phyloP scores from a whole-genome alignment of 2,888 invertebrate species.

The Eulithis prunata region DNA sequence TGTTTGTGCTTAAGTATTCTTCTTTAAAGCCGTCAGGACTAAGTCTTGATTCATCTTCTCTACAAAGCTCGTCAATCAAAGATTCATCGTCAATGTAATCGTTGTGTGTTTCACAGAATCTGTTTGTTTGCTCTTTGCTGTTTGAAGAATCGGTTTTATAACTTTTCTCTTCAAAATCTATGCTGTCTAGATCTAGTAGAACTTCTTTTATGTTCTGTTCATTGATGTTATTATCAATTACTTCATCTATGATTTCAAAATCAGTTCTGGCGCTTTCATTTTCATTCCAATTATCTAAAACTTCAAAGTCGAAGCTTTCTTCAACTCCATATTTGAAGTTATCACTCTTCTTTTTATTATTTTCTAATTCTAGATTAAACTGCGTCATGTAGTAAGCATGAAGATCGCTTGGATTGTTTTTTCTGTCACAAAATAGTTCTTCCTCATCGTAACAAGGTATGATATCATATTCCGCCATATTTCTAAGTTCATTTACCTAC shows the following conservation, averaged over 20 bases:
- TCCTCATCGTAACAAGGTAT: slow-evolving; percentile 72
- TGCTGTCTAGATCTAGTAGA: slow-evolving; percentile 71
- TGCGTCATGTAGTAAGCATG: slow-evolving; percentile 81
- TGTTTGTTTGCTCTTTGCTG: slow-evolving; percentile 51
- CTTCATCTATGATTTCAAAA: slow-evolving; percentile 73
- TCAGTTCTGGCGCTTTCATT: slow-evolving; percentile 53
- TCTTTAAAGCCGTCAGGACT: slow-evolving; percentile 71
- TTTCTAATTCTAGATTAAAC: slow-evolving; percentile 79
- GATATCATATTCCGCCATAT: slow-evolving; percentile 76
- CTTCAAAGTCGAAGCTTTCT: slow-evolving; percentile 78
- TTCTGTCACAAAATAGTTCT: slow-evolving; percentile 69
- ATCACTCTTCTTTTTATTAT: slow-evolving; percentile 66
- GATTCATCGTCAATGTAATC: slow-evolving; percentile 80
- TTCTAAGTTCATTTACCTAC: slow-evolving; percentile 75
- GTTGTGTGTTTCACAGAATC: slow-evolving; percentile 54
- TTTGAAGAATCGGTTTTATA: slow-evolving; percentile 53
- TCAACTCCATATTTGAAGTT: slow-evolving; percentile 71
- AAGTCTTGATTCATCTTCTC: slow-evolving; percentile 74
- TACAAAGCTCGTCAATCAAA: slow-evolving; percentile 75
- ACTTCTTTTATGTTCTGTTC: slow-evolving; percentile 80
- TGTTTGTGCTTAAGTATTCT: slow-evolving; percentile 60
- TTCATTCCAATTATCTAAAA: slow-evolving; percentile 64
- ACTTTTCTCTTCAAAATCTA: slow-evolving; percentile 71
- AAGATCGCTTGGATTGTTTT: slow-evolving; percentile 70
- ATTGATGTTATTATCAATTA: slow-evolving; percentile 69